These are phyloP conservation scores for Standfussiana lucernea DNA, from an alignment of 2,888 invertebrate genomes.

Conservation along the genomic window DNA sequence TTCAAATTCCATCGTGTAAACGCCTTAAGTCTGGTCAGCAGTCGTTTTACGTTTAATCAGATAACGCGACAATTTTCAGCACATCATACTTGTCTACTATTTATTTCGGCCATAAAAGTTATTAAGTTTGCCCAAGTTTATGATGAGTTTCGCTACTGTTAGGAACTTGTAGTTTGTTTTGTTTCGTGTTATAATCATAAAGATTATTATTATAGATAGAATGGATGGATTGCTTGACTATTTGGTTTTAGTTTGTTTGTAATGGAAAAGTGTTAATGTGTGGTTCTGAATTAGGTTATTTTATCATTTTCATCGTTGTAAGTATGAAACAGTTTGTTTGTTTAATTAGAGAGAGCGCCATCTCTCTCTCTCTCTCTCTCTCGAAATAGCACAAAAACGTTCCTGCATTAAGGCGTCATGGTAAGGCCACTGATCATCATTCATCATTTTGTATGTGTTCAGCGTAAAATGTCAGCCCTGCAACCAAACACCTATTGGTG, in stretches of 20 bases:
- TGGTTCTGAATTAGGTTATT: no score
- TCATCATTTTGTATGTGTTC: no score
- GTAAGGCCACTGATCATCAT: no score
- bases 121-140: conserved; percentile 59
- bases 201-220: conserved; percentile 49
- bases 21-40: conserved; percentile 10
- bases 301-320: no score
- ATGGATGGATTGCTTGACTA: not conserved
- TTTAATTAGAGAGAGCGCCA: no score
- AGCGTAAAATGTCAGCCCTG: no score
- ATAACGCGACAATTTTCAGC: conserved; percentile 65
- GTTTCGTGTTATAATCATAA: conserved; percentile 41
- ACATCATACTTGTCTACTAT: conserved; percentile 64
- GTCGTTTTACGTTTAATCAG: conserved; percentile 64
- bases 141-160: conserved; percentile 56
- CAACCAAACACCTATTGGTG: no score
- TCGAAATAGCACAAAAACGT: no score
- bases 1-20: conserved; percentile 8
- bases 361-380: no score
- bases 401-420: no score
- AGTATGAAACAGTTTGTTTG: no score
- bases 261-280: not conserved
- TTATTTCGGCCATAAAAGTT: conserved; percentile 68
- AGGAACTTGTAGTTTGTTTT: conserved; percentile 38
- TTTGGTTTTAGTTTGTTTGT: not conserved